These are phyloP conservation scores for Dynastes grantii DNA, from an alignment of 2,888 invertebrate species.

Conservation along the genomic window DNA sequence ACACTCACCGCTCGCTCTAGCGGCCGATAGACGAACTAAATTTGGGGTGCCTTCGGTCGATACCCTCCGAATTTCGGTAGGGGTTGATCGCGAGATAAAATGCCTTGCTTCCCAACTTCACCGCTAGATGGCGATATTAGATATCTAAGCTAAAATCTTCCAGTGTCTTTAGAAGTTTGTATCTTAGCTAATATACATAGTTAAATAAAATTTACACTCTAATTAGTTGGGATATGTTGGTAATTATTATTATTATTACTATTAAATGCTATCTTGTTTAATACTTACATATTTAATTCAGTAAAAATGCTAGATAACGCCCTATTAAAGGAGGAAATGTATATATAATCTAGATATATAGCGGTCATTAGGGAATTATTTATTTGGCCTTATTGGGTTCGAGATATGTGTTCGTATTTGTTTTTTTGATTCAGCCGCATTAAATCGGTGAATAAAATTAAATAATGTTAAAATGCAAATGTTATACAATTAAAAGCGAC, in stretches of 20 bases:
- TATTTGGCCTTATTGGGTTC: not conserved
- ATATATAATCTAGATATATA: not conserved
- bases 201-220: too few relatives aligned
- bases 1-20: conserved; percentile 57
- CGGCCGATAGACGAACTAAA: conserved; percentile 62
- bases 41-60: conserved; percentile 54
- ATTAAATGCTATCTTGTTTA: not conserved
- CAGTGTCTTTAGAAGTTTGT: too few relatives aligned
- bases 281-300: too few relatives aligned
- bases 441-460: conserved; percentile 1
- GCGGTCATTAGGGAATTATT: not conserved
- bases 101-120: not conserved
- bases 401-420: not conserved
- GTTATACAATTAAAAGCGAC: conserved; percentile 39
- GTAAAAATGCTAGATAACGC: conserved; percentile 1
- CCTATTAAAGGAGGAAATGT: not conserved
- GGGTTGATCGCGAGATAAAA: conserved; percentile 16
- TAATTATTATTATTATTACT: not conserved
- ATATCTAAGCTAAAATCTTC: not conserved
- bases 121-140: not conserved
- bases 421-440: not conserved
- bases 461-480: conserved; percentile 27
- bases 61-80: not conserved
- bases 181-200: too few relatives aligned
- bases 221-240: too few relatives aligned